Conservation (phyloP, 2,888 invertebrate species). For the Sphecodes monilicornis region DNA sequence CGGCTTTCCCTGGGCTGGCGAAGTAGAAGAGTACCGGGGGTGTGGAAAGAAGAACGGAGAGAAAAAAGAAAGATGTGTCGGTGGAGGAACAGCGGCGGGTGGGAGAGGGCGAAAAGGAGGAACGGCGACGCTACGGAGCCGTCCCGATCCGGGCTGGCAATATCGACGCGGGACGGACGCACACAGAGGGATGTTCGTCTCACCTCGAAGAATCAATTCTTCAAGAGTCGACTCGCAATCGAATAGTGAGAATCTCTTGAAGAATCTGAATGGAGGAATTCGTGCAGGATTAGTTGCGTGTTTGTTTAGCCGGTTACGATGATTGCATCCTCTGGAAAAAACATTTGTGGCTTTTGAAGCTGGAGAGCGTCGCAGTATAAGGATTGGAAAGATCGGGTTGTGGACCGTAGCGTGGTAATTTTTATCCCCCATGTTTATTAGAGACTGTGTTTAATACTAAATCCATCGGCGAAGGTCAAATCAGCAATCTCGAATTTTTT, state of each 20-base stretch:
- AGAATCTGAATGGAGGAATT: background rate
- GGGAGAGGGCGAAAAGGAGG: background rate
- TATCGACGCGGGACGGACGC: background rate
- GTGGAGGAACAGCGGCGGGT: background rate
- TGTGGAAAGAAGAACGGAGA: background rate
- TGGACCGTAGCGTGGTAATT: too few species aligned
- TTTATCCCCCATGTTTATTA: too few species aligned
- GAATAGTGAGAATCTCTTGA: background rate
- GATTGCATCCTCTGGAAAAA: too few species aligned
- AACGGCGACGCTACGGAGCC: background rate
- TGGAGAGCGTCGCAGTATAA: too few species aligned
- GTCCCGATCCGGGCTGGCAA: constrained; percentile 3
- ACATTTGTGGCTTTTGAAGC: too few species aligned
- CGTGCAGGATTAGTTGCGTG: background rate
- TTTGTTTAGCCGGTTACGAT: background rate
- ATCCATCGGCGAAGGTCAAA: too few species aligned
- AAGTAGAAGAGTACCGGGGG: background rate
- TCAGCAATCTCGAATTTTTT: too few species aligned
- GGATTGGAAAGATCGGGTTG: too few species aligned
- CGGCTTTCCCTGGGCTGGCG: constrained; percentile 27
- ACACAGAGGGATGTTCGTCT: background rate
- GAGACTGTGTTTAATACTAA: too few species aligned
- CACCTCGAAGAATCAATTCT: background rate
- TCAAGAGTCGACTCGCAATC: background rate
- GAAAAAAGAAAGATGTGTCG: background rate